A percentile compares a stretch with the other conserved stretches of the same genome.
Conservation (phyloP, 2,888 invertebrate species). For the Sarcophaga rosellei region DNA sequence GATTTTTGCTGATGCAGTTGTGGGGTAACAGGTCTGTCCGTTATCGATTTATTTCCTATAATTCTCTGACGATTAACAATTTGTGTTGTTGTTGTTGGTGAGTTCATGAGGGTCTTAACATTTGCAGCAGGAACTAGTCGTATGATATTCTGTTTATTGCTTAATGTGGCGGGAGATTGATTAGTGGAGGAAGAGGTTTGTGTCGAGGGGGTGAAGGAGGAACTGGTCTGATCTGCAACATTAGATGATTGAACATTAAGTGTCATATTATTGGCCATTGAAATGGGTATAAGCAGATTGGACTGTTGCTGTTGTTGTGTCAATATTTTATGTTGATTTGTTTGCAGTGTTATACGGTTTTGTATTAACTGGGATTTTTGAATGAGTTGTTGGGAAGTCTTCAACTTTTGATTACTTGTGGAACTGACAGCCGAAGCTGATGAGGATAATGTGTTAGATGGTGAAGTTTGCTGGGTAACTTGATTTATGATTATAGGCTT, state of each 20-base stretch:
- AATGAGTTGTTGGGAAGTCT: slow-evolving; percentile 59
- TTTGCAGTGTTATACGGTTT: slow-evolving; percentile 61
- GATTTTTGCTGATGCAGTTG: slow-evolving; percentile 54
- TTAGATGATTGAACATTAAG: slow-evolving; percentile 66
- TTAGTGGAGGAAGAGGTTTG: slow-evolving; percentile 16
- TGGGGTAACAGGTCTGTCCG: slow-evolving; percentile 57
- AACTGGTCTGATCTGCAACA: slow-evolving; percentile 36
- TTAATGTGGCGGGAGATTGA: slow-evolving; percentile 42
- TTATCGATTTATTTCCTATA: slow-evolving; percentile 6
- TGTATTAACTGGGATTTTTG: slow-evolving; percentile 63
- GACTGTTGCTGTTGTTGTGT: slow-evolving; percentile 70
- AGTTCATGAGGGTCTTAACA: slow-evolving; percentile 51
- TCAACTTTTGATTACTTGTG: slow-evolving; percentile 41
- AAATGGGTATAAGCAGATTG: slow-evolving; percentile 75
- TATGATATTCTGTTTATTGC: slow-evolving; percentile 68
- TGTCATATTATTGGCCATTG: slow-evolving; percentile 63
- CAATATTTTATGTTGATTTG: slow-evolving; percentile 47
- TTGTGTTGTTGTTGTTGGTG: slow-evolving; percentile 28
- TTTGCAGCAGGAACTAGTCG: slow-evolving; percentile 67
- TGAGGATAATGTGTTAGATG: slow-evolving; percentile 18
- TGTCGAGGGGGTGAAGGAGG: background rate
- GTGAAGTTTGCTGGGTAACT: slow-evolving; percentile 59
- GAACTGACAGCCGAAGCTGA: background rate
- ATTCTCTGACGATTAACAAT: slow-evolving; percentile 56
- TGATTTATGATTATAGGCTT: slow-evolving; percentile 78